phyloP scores from a whole-genome alignment of 1,140 invertebrate genomes.

The Octopus bimaculoides region DNA sequence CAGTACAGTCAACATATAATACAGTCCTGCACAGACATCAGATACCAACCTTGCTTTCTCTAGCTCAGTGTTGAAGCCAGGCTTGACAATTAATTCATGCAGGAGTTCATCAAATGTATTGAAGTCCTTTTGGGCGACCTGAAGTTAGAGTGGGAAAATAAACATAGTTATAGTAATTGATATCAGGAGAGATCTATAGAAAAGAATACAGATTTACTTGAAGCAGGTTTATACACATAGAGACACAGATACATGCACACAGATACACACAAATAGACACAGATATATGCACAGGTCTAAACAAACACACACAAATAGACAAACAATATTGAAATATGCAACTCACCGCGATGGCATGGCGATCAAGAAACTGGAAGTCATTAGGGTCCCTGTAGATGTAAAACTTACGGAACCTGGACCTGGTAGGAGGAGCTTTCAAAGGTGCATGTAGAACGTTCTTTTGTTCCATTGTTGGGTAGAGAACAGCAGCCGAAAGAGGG shows the following conservation, averaged over 20 bases:
- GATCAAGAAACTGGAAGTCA: conserved; percentile 52
- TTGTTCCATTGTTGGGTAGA: conserved; percentile 15
- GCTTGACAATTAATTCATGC: conserved; percentile 77
- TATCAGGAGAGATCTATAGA: too few relatives aligned
- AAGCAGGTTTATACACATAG: not conserved
- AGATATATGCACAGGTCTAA: not conserved
- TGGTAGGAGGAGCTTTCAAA: conserved; percentile 36
- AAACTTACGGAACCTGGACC: conserved; percentile 51
- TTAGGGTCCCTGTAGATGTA: conserved; percentile 48
- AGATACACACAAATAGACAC: not conserved
- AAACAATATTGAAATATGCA: not conserved
- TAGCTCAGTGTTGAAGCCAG: conserved; percentile 82
- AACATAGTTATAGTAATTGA: too few relatives aligned
- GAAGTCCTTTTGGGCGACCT: conserved; percentile 96
- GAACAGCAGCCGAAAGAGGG: too few relatives aligned
- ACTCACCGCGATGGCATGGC: conserved; percentile 53
- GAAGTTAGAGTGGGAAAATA: conserved; percentile 16
- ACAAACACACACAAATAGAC: not conserved
- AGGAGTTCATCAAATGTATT: conserved; percentile 95
- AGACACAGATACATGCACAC: not conserved
- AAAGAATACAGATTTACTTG: not conserved
- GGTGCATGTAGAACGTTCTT: conserved; percentile 22
- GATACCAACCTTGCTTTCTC: conserved; percentile 81
- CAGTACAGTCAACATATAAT: too few relatives aligned
- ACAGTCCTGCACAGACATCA: not conserved